Conservation (phyloP, 2,113 vertebrate species). For the Phasianus colchicus region DNA sequence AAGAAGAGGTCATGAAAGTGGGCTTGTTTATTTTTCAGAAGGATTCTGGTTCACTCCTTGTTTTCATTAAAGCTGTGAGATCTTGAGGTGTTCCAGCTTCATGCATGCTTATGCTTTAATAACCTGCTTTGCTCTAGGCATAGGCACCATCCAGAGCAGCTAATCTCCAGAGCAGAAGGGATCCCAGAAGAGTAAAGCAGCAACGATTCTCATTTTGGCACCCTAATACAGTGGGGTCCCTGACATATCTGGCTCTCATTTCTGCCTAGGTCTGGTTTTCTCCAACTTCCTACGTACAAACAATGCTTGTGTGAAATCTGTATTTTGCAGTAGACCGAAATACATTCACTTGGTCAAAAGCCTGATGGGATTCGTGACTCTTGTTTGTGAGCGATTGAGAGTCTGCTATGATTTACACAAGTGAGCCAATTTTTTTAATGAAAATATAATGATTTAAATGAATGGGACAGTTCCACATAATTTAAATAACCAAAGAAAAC, state of each 20-base stretch:
- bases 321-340: not conserved
- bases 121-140: not conserved
- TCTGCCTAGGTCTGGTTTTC: not conserved
- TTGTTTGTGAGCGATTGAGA: not conserved
- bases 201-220: not conserved
- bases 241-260: not conserved
- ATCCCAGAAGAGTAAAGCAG: not conserved
- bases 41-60: slow-evolving; percentile 60
- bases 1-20: slow-evolving; percentile 55
- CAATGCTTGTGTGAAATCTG: not conserved
- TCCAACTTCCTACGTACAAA: not conserved
- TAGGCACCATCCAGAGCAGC: not conserved
- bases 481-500: not conserved
- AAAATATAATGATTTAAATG: not conserved
- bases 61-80: slow-evolving; percentile 66
- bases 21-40: slow-evolving; percentile 65
- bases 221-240: not conserved
- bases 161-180: not conserved
- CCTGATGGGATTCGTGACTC: not conserved
- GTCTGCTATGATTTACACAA: not conserved
- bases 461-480: not conserved
- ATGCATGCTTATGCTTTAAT: not conserved
- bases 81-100: slow-evolving; percentile 20
- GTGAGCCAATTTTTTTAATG: not conserved
- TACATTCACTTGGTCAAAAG: not conserved